These are phyloP conservation scores for Epicampocera succincta DNA, from an alignment of 2,888 invertebrate genomes.

Conservation along the genomic window DNA sequence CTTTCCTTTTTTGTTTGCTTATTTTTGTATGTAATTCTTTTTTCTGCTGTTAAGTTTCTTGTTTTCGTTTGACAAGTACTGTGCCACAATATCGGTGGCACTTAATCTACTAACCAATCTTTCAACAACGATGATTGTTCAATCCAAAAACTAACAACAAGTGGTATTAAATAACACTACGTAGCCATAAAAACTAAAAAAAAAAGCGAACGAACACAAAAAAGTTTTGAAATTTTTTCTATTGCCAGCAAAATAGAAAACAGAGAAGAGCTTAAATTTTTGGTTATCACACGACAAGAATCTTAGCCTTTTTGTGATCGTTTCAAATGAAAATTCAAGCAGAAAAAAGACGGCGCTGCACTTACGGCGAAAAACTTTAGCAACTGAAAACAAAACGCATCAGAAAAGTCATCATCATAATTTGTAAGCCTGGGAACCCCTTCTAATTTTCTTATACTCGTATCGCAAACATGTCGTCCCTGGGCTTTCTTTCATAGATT, in stretches of 20 bases:
- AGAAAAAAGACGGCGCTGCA: neutral
- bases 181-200: slow-evolving; percentile 50
- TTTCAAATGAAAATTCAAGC: slow-evolving; percentile 63
- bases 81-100: slow-evolving; percentile 74
- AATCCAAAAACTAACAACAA: slow-evolving; percentile 64
- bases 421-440: slow-evolving; percentile 58
- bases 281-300: slow-evolving; percentile 69
- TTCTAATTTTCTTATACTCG: neutral
- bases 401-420: slow-evolving; percentile 47
- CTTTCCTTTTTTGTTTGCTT: slow-evolving; percentile 43
- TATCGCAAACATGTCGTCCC: neutral
- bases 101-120: slow-evolving; percentile 78
- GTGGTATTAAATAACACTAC: slow-evolving; percentile 69
- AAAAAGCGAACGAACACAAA: neutral
- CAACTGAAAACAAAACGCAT: slow-evolving; percentile 39
- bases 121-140: slow-evolving; percentile 69
- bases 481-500: too few relatives aligned
- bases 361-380: neutral
- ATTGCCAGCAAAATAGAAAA: neutral
- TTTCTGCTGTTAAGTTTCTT: slow-evolving; percentile 46
- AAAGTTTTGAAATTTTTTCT: neutral
- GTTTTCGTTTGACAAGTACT: slow-evolving; percentile 66
- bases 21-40: slow-evolving; percentile 1
- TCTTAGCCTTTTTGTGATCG: slow-evolving; percentile 58
- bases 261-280: slow-evolving; percentile 46